Conservation (phyloP, 2,113 vertebrate genomes). For the Laticauda colubrina region DNA sequence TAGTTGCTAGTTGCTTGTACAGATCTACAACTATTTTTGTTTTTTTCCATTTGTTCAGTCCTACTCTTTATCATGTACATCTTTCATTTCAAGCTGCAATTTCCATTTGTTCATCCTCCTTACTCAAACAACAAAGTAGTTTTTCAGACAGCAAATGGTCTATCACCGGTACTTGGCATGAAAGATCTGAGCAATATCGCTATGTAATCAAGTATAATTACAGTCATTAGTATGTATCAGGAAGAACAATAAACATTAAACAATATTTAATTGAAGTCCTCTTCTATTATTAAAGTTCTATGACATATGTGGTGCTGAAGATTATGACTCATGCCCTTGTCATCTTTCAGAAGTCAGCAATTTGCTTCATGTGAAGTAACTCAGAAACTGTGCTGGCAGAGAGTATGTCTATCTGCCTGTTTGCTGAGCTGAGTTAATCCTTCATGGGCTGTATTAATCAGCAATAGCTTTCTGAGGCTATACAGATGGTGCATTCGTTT, state of each 20-base stretch:
- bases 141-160: neutral
- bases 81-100: neutral
- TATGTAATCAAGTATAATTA: neutral
- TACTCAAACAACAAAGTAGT: neutral
- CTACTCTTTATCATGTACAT: neutral
- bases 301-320: neutral
- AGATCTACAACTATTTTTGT: neutral
- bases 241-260: neutral
- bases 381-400: neutral
- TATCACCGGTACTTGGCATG: neutral
- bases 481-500: neutral
- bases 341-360: neutral
- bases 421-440: neutral
- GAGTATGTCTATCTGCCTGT: neutral
- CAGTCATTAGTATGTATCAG: neutral
- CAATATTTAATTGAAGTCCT: neutral
- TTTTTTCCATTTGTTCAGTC: neutral
- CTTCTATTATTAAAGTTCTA: neutral
- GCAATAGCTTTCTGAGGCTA: neutral
- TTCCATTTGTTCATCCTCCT: neutral
- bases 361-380: neutral
- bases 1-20: neutral
- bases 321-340: neutral
- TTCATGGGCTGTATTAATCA: neutral
- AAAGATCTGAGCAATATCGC: neutral